Evolutionary conservation across 2,888 invertebrate genomes (phyloP).

Genomic region (Chouioia cunea): DNA sequence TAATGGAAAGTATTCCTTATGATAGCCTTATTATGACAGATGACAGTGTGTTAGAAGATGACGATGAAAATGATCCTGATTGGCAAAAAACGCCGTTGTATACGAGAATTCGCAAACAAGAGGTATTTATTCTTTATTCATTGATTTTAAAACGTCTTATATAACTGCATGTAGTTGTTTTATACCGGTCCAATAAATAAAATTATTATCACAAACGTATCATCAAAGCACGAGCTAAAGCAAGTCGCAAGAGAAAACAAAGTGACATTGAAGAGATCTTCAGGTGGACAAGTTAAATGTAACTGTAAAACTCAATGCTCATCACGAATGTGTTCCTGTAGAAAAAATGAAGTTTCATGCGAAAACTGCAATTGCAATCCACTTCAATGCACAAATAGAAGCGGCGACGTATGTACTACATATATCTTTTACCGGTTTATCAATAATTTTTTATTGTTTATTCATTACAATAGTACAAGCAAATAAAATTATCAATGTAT

Average conservation of each 20-base stretch:
- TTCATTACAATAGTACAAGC: no score
- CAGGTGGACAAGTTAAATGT: slow-evolving; percentile 74
- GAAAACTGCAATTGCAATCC: slow-evolving; percentile 72
- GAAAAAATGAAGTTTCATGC: slow-evolving; percentile 71
- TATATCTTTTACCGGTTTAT: background rate
- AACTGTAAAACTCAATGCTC: slow-evolving; percentile 74
- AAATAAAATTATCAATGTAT: no score
- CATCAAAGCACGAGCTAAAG: slow-evolving; percentile 50
- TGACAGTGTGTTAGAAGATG: slow-evolving; percentile 61
- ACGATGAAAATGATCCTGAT: slow-evolving; percentile 74
- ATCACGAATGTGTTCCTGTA: slow-evolving; percentile 74
- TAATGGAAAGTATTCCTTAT: slow-evolving; percentile 19
- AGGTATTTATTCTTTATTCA: slow-evolving; percentile 51
- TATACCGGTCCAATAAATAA: no score
- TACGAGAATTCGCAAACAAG: slow-evolving; percentile 66
- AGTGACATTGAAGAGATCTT: slow-evolving; percentile 70
- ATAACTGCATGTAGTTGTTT: no score
- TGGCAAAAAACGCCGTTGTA: slow-evolving; percentile 79
- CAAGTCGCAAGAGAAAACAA: slow-evolving; percentile 67
- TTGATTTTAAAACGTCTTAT: no score
- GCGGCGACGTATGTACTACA: slow-evolving; percentile 44
- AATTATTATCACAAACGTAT: no score
- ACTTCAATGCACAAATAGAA: slow-evolving; percentile 67
- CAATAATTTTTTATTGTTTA: background rate
- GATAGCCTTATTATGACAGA: slow-evolving; percentile 48